These are phyloP conservation scores for Sinentomon sp. DNA, from an alignment of 2,888 invertebrate species.

Conservation along the genomic window DNA sequence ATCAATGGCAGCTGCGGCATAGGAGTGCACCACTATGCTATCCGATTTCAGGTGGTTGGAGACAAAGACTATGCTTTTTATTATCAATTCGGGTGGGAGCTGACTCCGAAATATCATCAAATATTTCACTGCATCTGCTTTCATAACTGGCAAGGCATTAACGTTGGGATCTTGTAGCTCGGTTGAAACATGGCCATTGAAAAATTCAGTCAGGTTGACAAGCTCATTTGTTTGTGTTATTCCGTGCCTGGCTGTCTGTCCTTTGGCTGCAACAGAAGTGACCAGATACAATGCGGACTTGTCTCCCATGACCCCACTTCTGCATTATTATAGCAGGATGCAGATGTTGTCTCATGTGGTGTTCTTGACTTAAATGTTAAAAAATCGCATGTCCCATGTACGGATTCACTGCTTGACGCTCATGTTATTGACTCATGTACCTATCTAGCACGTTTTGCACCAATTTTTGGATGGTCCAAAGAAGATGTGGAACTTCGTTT, in stretches of 20 bases:
- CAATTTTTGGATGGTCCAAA: too few relatives aligned
- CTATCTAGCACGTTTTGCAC: too few relatives aligned
- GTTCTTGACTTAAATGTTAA: too few relatives aligned
- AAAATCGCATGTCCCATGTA: too few relatives aligned
- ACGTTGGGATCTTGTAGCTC: conserved; percentile 49
- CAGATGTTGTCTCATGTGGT: too few relatives aligned
- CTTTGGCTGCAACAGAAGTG: conserved; percentile 73
- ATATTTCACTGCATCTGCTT: conserved; percentile 88
- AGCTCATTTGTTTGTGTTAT: conserved; percentile 71
- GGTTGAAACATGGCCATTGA: conserved; percentile 51
- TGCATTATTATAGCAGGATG: too few relatives aligned
- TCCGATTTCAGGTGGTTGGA: conserved; percentile 44
- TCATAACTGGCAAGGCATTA: conserved; percentile 67
- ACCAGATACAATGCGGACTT: conserved; percentile 87
- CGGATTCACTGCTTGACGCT: too few relatives aligned
- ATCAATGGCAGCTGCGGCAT: conserved; percentile 76
- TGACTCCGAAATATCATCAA: conserved; percentile 83
- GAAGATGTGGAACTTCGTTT: too few relatives aligned
- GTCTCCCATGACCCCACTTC: too few relatives aligned
- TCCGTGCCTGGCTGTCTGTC: conserved; percentile 62
- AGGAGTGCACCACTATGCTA: conserved; percentile 73
- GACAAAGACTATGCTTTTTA: conserved; percentile 44
- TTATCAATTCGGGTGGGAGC: conserved; percentile 46
- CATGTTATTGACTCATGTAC: too few relatives aligned
- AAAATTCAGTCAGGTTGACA: conserved; percentile 71